Evolutionary conservation across 2,888 invertebrate species (phyloP).

Genomic region (Microchrysa polita): DNA sequence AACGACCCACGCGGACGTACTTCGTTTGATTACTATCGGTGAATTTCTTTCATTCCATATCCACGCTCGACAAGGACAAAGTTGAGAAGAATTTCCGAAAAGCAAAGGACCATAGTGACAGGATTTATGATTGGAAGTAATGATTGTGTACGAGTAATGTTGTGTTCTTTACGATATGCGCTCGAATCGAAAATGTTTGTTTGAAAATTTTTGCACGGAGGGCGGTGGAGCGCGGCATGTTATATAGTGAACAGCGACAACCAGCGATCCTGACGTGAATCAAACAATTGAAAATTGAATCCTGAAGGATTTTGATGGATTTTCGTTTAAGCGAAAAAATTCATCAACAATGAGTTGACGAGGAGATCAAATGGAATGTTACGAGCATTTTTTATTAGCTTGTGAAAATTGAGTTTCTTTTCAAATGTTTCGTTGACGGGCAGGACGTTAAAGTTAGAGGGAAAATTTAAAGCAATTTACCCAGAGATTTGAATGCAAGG

Average conservation of each 20-base stretch:
- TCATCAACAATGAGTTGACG: not conserved
- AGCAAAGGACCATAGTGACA: conserved; percentile 1
- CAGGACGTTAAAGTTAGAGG: not conserved
- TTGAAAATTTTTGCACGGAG: not conserved
- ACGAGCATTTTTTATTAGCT: not conserved
- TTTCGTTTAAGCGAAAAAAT: not conserved
- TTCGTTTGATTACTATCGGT: conserved; percentile 18
- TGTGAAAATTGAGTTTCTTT: not conserved
- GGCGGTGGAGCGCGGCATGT: no score
- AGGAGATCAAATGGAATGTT: not conserved
- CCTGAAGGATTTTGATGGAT: not conserved
- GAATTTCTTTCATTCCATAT: not conserved
- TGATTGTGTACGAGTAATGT: conserved; percentile 7
- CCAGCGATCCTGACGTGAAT: not conserved
- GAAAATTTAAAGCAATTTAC: no score
- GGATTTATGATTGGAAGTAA: conserved; percentile 7
- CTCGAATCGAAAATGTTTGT: not conserved
- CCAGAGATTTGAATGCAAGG: no score
- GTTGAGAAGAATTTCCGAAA: not conserved
- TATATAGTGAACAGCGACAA: no score
- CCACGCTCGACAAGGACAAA: conserved; percentile 6
- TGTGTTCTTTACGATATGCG: conserved; percentile 8
- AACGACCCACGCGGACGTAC: not conserved
- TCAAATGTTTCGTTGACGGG: not conserved
- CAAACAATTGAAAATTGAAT: not conserved